Percentiles rank a stretch among this genome's conserved stretches.
phyloP scores from a whole-genome alignment of 2,797 vertebrate species.

The Pseudomugil gertrudae region DNA sequence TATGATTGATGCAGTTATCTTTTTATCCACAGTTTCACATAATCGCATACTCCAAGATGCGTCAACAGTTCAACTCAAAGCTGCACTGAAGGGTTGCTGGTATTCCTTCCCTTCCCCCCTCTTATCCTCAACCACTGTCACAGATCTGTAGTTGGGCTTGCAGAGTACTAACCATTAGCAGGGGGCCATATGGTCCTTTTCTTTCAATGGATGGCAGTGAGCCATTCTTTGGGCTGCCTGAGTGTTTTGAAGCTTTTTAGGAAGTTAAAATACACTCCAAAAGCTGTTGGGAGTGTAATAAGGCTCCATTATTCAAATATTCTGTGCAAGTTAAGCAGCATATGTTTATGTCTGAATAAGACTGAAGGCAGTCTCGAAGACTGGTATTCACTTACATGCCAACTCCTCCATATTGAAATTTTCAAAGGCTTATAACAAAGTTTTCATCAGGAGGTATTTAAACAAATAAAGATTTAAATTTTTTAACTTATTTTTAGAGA shows the following conservation, averaged over 20 bases:
- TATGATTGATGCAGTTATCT: conserved; percentile 51
- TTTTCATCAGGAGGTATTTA: conserved; percentile 11
- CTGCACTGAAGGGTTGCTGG: conserved; percentile 54
- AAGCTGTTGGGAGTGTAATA: not conserved
- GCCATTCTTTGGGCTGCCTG: conserved; percentile 30
- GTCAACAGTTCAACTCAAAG: conserved; percentile 59
- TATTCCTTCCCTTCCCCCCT: conserved; percentile 53
- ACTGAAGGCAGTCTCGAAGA: too few relatives aligned
- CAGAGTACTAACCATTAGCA: conserved; percentile 61
- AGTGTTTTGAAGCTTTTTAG: conserved; percentile 30
- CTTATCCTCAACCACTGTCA: conserved; percentile 51
- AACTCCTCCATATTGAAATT: not conserved
- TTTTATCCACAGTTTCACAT: conserved; percentile 55
- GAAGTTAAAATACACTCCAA: conserved; percentile 11
- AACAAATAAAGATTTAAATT: conserved; percentile 31
- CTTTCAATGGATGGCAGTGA: conserved; percentile 57
- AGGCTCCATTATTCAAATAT: not conserved
- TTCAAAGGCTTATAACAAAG: not conserved
- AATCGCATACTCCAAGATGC: conserved; percentile 55
- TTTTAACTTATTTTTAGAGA: conserved; percentile 28
- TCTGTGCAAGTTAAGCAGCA: not conserved
- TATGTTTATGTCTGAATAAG: conserved; percentile 7
- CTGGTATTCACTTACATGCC: not conserved
- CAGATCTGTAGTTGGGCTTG: conserved; percentile 53
- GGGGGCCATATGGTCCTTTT: conserved; percentile 72